Evolutionary conservation across 53 echinoderm and acorn worm species (phyloP), one percentile per base, ranked within the genome.

Genomic region (Hippasteria phrygiana): DNA sequence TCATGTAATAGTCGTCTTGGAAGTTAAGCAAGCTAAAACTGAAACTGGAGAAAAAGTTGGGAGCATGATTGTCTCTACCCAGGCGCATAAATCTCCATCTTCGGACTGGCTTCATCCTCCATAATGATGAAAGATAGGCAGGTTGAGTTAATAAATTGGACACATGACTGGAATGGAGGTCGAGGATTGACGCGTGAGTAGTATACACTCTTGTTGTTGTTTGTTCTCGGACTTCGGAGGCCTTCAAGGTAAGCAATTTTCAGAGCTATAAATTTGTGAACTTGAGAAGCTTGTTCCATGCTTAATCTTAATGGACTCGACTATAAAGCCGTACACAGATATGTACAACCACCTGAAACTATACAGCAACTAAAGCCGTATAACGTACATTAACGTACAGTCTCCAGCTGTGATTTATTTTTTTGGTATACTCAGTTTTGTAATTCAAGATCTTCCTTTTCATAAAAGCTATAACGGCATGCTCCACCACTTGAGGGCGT

Each of bases 61-160:
- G 26, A 79, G 79, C 79, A 13, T 79, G 79, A 79, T 79, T 81
- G 64, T 64, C 81, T 81, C 56, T 45, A 16, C 65, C 65, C 81
- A 45, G 43, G 81, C 65, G 63, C 32, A 81, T 81, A 81, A 81
- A 81, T 81, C 81, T 81, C 81, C 47, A 81, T 81, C n/a, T 66
- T 24, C 11, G 81, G 56, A 32, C 34, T 39, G 63, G 56, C 65
- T 81, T 81, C 81, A 81, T 81, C 45, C 81, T 29, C 43, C 62
- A 27, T 55, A 81, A 81, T 81, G 81, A 81, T 81, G 81, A 81
- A 43, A 81, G 81, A 81, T 81, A 14, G 65, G 32, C 63, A 64
- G 81, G 27, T 18, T 17, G 81, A 56, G 55, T 78, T 78, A 78
- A 78, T 78, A 78, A 78, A 78, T 78, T 56, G 78, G 78, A 78